Base-by-base conservation (phyloP, 2,113 vertebrate species). In the Azemiops feae region DNA sequence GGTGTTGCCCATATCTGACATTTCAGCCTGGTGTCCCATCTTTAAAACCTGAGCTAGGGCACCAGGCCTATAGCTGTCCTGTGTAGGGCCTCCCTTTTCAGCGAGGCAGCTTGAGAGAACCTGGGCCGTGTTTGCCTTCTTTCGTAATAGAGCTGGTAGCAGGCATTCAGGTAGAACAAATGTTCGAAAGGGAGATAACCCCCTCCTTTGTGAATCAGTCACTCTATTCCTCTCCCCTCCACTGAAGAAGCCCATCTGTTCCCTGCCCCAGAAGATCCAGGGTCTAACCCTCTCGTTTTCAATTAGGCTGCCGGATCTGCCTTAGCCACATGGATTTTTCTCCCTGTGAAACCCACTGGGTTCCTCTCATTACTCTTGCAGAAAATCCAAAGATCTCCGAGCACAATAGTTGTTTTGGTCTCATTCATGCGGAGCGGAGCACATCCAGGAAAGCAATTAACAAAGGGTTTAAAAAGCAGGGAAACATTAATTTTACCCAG, bases 381-480 rank as follows among this genome's bases (percentile, higher is more conserved):
- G 64, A 54, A 64, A 91, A 92, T n/a, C n/a, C 45, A 92, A 54
- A 85, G 20, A 64, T 89, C 57, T 89, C 74, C 39, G 27, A 12
- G 92, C 85, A 22, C 9, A 88, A 52, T 90, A 93, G 92, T 90
- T 93, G 90, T 90, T 93, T 85, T 93, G 92, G 88, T 90, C 89
- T 90, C 89, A 90, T 93, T 93, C 92, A 47, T 93, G 88, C n/a
- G 81, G 92, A 93, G 92, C 88, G 86, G 89, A 90, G 89, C 89
- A n/a, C 86, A 90, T 93, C 89, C 81, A 57, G 90, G 86, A 90
- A 93, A 93, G 89, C 92, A 93, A 93, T 93, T 93, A 93, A 90
- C 92, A 64, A 93, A 93, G 89, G 89, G 81, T 93, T 93, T 93
- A 93, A 90, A 93, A 93, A 90, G 88, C 92, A 93, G 81, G 89